phyloP scores from a whole-genome alignment of 2,113 vertebrate genomes.

The Sylvilagus bachmani region DNA sequence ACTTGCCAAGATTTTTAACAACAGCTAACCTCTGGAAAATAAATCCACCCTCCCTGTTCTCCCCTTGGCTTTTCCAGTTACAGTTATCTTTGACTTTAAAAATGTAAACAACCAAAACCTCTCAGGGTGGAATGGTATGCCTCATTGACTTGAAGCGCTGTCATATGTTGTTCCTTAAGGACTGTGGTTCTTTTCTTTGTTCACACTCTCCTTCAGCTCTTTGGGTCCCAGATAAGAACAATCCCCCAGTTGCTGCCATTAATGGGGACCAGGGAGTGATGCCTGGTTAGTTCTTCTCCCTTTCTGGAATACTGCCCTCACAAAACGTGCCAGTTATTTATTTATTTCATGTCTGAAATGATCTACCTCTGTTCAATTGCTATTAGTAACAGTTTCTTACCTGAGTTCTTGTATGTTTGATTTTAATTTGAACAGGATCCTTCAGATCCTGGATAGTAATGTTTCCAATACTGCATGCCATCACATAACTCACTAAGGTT shows the following conservation, averaged over 20 bases:
- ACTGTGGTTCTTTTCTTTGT: background rate
- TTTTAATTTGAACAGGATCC: constrained; percentile 93
- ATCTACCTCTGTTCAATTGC: background rate
- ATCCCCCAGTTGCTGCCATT: background rate
- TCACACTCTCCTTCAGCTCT: background rate
- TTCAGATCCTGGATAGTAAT: constrained; percentile 90
- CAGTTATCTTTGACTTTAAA: background rate
- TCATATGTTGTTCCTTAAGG: background rate
- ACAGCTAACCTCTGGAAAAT: background rate
- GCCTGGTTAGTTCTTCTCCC: background rate
- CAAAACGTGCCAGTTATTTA: background rate
- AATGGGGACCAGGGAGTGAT: too few relatives aligned
- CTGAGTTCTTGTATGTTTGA: constrained; percentile 91
- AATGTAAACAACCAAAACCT: background rate
- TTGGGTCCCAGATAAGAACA: background rate
- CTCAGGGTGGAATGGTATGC: background rate
- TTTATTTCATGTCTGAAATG: background rate
- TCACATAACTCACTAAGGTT: constrained; percentile 94
- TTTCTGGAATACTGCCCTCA: background rate
- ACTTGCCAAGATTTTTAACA: background rate
- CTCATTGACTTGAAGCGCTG: background rate
- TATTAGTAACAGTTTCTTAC: constrained; percentile 82
- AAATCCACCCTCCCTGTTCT: background rate
- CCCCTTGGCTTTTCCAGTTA: background rate
- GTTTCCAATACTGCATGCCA: constrained; percentile 97